Evolutionary conservation across 2,797 vertebrate species (phyloP), one percentile per base, ranked within the genome.

Genomic region (Aphelocoma californica): DNA sequence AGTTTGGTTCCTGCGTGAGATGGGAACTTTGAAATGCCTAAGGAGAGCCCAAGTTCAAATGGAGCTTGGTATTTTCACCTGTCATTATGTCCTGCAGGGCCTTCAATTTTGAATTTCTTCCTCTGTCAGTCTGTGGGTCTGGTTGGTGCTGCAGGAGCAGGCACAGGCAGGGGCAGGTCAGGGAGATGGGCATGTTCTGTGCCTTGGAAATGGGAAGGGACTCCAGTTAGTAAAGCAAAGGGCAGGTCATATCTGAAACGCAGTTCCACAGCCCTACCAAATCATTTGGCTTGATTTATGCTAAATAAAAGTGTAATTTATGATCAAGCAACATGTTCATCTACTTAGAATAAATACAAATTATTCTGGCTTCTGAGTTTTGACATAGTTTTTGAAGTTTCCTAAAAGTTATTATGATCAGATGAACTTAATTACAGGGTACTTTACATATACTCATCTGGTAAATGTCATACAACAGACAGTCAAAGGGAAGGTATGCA

Each of bases 331-430:
- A 71, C 53, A 65, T 73, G 62, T 26, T 93, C 94, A 58, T 94
- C 90, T 90, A 92, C 71, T 91, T 92, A 89, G 75, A 96, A 95
- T 38, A 95, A 95, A 95, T 92, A 96, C 85, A 92, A 95, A 91
- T 95, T 92, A 86, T 95, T 94, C 71, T 88, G 72, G 53, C 61
- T 97, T 96, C 83, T 96, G 86, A 94, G 89, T 96, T 92, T 92
- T 95, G 90, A 88, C 67, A 83, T 80, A n/a, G 75, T 42, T 96
- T 96, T 93, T 91, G 96, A 97, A 93, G 73, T 96, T 96, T 95
- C n/a, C 62, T 95, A 81, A 51, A 94, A 93, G 77, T 83, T 93
- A 73, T 96, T 95, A 78, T 92, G 77, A 94, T 97, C 92, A 97
- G 89, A 92, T 92, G 89, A 86, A 95, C 64, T 95, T 95, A 96